Evolutionary conservation across 2,113 vertebrate genomes (phyloP).

Genomic region (Promerops cafer): DNA sequence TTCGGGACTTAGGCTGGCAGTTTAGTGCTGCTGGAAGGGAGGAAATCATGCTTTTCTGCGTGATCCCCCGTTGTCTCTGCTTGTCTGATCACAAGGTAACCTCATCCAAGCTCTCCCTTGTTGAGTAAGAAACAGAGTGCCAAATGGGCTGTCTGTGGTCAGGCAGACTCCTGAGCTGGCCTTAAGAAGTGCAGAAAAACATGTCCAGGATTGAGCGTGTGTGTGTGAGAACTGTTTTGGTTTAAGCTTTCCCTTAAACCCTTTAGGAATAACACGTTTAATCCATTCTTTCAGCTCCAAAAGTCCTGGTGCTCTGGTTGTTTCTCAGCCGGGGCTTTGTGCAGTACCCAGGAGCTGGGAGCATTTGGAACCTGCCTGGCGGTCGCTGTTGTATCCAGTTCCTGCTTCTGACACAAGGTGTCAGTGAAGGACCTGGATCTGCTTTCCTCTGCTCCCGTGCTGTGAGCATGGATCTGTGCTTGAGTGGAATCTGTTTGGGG

Average conservation of each 20-base stretch:
- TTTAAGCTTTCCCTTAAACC: neutral
- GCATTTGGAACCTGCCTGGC: neutral
- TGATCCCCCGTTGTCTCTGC: neutral
- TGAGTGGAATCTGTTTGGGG: neutral
- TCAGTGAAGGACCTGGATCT: constrained; percentile 37
- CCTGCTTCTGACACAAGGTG: constrained; percentile 41
- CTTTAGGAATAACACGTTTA: neutral
- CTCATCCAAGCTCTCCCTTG: neutral
- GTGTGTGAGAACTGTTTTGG: neutral
- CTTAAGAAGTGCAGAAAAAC: neutral
- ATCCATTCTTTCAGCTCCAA: neutral
- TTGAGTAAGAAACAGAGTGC: neutral
- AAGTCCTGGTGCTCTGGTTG: neutral
- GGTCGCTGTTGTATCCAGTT: neutral
- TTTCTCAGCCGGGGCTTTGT: neutral
- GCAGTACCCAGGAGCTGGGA: neutral
- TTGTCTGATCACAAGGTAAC: neutral
- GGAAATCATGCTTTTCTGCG: fast-evolving
- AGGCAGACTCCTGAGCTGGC: neutral
- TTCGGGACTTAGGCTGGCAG: neutral
- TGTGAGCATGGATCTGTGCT: neutral
- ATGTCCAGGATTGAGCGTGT: neutral
- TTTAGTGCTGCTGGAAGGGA: neutral
- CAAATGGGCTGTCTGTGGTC: neutral
- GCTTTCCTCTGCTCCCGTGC: neutral